Base-by-base conservation (phyloP, 2,797 vertebrate species). In the Platalea minor region DNA sequence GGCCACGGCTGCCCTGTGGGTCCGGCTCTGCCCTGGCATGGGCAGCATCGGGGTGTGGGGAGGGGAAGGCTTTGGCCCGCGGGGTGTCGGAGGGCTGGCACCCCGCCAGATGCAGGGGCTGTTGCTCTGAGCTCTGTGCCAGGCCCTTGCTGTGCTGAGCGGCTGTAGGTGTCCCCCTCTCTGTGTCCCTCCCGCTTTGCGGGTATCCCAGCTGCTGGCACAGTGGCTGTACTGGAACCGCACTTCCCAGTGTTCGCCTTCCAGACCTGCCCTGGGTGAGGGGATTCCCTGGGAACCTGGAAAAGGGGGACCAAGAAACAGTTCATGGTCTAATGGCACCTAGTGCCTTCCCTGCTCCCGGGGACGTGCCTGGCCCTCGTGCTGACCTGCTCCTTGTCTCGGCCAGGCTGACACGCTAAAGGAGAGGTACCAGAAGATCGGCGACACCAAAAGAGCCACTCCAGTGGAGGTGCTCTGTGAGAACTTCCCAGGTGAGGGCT, bases 361-460 rank as follows among this genome's bases (percentile, higher is more conserved):
- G 43, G 41, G 56, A 8, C 1, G 2, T 29, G 65, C 63, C 70
- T 10, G 16, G 4, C 61, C 48, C 68, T 57, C 3, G 0, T 2
- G 6, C 73, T 90, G 57, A 77, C 25, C 43, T 4, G 10, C 57
- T 12, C 7, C 57, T 13, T 48, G 24, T 43, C 65, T 25, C 75
- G 17, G 0, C 23, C 93, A 99, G 99, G 99, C 99, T 0, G 99
- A 99, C 97, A 99, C 99, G 12, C 97, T 99, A 80, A 99, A 99
- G 97, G 99, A 99, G 97, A 98, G 99, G 93, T 99, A 99, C 96
- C 99, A 99, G 98, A 99, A 99, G 97, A 99, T 99, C 0, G 99
- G 99, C 1, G 99, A 99, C 97, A 99, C 99, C 96, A 99, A 99
- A 97, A 98, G 99, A 91, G 99, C 99, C 60, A 99, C 99, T 2